Evolutionary conservation across 2,113 vertebrate genomes (phyloP), one percentile per base, ranked within the genome.

Genomic region (Tragelaphus imberbis): DNA sequence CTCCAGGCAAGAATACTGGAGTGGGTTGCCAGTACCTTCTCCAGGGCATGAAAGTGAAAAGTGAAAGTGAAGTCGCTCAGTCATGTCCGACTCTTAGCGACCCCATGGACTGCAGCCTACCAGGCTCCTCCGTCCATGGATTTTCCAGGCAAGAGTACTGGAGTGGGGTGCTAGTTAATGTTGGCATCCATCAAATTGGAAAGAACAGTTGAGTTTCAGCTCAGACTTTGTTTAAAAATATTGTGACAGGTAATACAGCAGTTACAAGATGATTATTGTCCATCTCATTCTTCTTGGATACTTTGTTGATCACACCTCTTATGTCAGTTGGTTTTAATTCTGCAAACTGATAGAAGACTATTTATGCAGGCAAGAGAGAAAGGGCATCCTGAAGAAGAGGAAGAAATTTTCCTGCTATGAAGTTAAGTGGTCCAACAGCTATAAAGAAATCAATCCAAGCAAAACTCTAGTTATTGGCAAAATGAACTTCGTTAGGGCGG

Each of bases 361-460:
- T 95, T 95, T 94, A 89, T 61, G 21, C 59, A 96, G 82, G 93
- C 9, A 81, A 36, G 58, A 87, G 58, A 68, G 87, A 79, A 94
- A 12, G 44, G 61, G 25, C 33, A 82, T 53, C 71, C 61, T 84
- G 84, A 91, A 81, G 25, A 65, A 94, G 56, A 95, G 88, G 33
- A 94, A 94, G 95, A 87, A 23, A 84, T 81, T 92, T 95, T 95
- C 84, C 94, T 71, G 84, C 95, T 94, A 94, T 40, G 86, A 94
- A 87, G 56, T 89, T 97, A 96, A 95, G 68, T 90, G 58, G 58
- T 96, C 47, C 87, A 97, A 96, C 61, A 97, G 61, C 53, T 89
- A 71, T 33, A 61, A 79, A 75, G 95, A 96, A 95, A 80, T 49
- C n/a, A 47, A 94, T 96, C 95, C 97, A 98, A 97, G 90, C 16